These are phyloP conservation scores for Sebastes kiyomatsui DNA, from an alignment of 2,797 vertebrate species.

Conservation along the genomic window DNA sequence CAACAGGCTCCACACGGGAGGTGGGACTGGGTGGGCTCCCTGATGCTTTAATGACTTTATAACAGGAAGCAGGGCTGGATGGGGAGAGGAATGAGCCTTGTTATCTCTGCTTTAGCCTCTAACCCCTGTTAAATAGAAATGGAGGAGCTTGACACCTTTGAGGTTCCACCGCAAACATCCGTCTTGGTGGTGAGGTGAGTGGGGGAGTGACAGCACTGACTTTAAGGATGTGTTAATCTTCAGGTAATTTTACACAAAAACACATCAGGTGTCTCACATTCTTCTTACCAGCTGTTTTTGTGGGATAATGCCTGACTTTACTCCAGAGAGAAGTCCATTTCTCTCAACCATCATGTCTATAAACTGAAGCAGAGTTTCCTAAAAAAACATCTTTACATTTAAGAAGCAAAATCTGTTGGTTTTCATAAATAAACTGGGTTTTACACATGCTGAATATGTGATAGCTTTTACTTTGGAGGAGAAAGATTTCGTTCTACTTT, in stretches of 20 bases:
- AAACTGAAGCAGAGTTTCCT: no score
- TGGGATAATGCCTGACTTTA: no score
- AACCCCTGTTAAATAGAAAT: conserved; percentile 38
- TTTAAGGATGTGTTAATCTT: conserved; percentile 53
- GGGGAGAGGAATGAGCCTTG: conserved; percentile 75
- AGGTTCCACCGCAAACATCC: conserved; percentile 14
- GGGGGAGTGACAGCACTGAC: neutral
- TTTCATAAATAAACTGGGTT: neutral
- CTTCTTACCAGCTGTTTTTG: neutral
- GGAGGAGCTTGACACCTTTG: conserved; percentile 8
- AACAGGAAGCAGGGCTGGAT: conserved; percentile 89
- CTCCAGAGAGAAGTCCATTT: no score
- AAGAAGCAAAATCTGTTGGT: neutral
- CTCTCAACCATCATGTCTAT: no score
- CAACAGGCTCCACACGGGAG: conserved; percentile 17
- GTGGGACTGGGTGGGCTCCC: conserved; percentile 55
- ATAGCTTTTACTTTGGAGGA: neutral
- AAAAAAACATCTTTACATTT: no score
- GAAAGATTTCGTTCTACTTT: no score
- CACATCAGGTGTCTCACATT: neutral
- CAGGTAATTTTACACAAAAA: conserved; percentile 39
- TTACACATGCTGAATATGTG: no score
- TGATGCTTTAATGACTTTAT: conserved; percentile 88
- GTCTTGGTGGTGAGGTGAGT: neutral
- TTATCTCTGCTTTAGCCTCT: conserved; percentile 73